Base-by-base conservation (phyloP, 2,888 invertebrate species). In the Plagodis pulveraria region DNA sequence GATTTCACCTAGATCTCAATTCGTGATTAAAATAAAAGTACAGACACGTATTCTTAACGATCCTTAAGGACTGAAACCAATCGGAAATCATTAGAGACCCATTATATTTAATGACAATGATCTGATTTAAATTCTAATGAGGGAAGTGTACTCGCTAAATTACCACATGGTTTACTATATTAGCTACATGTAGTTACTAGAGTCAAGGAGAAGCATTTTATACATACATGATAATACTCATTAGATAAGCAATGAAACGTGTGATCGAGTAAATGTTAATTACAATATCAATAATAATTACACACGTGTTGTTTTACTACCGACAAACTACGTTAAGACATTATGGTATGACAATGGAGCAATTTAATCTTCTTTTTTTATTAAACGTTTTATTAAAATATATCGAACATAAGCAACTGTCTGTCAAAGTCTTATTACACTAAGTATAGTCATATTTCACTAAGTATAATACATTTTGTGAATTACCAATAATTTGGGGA, bases 1-100 rank as follows among this genome's bases (percentile, higher is more conserved):
- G 71, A 71, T 74, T 76, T 76, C 73, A 71, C 74, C 55, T 64
- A 58, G 54, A 50, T 63, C 52, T 48, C 58, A 43, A 22, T 53
- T 52, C 67, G 67, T 68, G 69, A 63, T 64, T 42, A 51, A 66
- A 69, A 71, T 68, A 68, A 53, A 64, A 67, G 65, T 50, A 56
- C 40, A 48, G 52, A 53, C 66, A 65, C 62, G 64, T 61, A 62
- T 44, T 40, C 11, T 34, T 54, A 43, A 57, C 7, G 58, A 54
- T 52, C 64, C 64, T 59, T 36, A 44, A 36, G 58, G 66, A 61
- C 22, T 35, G 10, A 6, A 32, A 52, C 46, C 47, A 47, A 52
- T 50, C 6, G 34, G 22, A 51, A 58, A 61, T 55, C 63, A 62
- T 55, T 46, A 50, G 63, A 53, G 69, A 54, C 44, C 54, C 32